Conservation (phyloP, 2,797 vertebrate genomes). For the Catamblyrhynchus diadema region DNA sequence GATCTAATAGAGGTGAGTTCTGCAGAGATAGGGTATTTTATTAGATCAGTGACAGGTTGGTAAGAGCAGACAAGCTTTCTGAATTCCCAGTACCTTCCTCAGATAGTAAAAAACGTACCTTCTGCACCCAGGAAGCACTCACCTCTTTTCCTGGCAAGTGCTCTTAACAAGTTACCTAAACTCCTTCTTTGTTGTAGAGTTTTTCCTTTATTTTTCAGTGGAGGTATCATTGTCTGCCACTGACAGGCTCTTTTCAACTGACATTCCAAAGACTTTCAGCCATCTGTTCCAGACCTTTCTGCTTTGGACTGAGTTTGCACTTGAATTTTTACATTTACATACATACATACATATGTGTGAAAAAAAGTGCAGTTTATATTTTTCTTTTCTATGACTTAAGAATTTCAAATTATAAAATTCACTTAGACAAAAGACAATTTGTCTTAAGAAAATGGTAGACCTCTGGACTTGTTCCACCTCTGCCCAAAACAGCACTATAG, state of each 20-base stretch:
- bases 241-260: constrained; percentile 9
- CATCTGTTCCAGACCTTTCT: constrained; percentile 42
- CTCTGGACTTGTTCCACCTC: not conserved
- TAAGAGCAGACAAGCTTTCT: not conserved
- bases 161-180: not conserved
- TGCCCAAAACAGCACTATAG: not conserved
- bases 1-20: not conserved
- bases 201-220: not conserved
- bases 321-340: constrained; percentile 16
- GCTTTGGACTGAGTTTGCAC: not conserved
- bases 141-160: not conserved
- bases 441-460: not conserved
- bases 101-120: not conserved
- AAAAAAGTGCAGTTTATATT: not conserved
- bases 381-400: not conserved
- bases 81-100: not conserved
- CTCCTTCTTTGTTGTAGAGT: not conserved
- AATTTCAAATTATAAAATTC: not conserved
- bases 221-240: not conserved
- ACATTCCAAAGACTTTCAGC: not conserved
- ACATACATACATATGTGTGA: not conserved
- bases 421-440: not conserved
- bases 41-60: not conserved
- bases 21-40: not conserved
- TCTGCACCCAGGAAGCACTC: not conserved